phyloP scores from a whole-genome alignment of 2,113 vertebrate species.

The Corythaixoides concolor region DNA sequence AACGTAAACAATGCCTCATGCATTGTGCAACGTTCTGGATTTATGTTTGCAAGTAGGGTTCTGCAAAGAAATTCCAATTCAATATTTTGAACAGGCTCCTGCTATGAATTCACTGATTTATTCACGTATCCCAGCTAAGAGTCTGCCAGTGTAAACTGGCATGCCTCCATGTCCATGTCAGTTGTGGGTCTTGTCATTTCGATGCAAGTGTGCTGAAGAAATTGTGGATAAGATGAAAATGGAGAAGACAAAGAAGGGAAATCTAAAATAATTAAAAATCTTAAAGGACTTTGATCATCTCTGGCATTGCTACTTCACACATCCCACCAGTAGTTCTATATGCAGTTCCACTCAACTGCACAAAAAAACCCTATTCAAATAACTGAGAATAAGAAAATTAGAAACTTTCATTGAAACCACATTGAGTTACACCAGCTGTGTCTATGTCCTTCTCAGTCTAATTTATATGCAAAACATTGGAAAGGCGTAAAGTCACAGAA shows the following conservation, averaged over 20 bases:
- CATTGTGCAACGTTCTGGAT: neutral
- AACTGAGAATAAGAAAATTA: slow-evolving; percentile 4
- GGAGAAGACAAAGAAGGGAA: neutral
- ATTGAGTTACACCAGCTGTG: slow-evolving; percentile 25
- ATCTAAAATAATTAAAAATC: neutral
- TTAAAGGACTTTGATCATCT: neutral
- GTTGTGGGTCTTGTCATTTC: neutral
- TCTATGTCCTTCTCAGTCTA: neutral
- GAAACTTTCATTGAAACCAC: neutral
- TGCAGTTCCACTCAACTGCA: neutral
- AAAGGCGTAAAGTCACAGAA: neutral
- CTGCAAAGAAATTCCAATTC: neutral
- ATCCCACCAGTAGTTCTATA: neutral
- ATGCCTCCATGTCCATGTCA: neutral
- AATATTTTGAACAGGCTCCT: neutral
- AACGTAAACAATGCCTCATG: neutral
- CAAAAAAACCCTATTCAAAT: neutral
- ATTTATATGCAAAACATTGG: slow-evolving; percentile 40
- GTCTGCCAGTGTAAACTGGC: neutral
- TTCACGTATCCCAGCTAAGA: neutral
- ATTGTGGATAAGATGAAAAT: neutral
- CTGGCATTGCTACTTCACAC: neutral
- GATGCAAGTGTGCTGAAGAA: neutral
- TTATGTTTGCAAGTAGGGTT: neutral
- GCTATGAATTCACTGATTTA: neutral